Evolutionary conservation across 1,140 invertebrate genomes (phyloP), one percentile per base, ranked within the genome.

Genomic region (Ruditapes philippinarum): DNA sequence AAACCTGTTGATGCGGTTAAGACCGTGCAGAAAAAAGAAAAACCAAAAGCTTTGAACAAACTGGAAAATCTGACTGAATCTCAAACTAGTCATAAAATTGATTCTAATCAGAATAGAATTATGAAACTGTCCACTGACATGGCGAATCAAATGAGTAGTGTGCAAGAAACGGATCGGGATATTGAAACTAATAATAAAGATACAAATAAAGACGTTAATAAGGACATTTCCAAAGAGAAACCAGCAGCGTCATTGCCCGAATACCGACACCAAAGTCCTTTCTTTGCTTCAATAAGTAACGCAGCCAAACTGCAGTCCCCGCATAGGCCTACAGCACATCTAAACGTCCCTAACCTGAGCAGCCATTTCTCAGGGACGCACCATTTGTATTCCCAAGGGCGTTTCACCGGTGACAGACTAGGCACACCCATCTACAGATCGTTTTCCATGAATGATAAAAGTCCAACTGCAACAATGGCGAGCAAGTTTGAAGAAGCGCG

Each of bases 291-390:
- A 9, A 76, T 88, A 19, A 88, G 85, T 31, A 78, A 78, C 60
- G 83, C 65, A 5, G 85, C 85, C n/a, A 88, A 88, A 40, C 62
- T 88, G 51, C 51, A 79, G 42, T 40, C 85, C 1, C 38, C 85
- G 80, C 85, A 88, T 38, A 57, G 85, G 11, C 33, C 74, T 5
- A 40, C 74, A 31, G 42, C 85, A 31, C 85, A 88, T 80, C 85
- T 88, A 0, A 88, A 88, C 42, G 42, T 88, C 17, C 85, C 85
- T 2, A 88, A 88, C 40, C 38, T 88, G 3, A 60, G 38, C 60
- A 88, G 76, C 51, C 85, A 88, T 88, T 88, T 88, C 54, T 88
- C 85, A 3, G 85, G 85, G 11, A 78, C 85, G 5, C 85, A 88
- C 45, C 74, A 80, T 51, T 62, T 88, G 19, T 88, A 88, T 36